A percentile compares a stretch with the other conserved stretches of the same genome.
Conservation (phyloP, 2,888 invertebrate species). For the Hedya salicella region DNA sequence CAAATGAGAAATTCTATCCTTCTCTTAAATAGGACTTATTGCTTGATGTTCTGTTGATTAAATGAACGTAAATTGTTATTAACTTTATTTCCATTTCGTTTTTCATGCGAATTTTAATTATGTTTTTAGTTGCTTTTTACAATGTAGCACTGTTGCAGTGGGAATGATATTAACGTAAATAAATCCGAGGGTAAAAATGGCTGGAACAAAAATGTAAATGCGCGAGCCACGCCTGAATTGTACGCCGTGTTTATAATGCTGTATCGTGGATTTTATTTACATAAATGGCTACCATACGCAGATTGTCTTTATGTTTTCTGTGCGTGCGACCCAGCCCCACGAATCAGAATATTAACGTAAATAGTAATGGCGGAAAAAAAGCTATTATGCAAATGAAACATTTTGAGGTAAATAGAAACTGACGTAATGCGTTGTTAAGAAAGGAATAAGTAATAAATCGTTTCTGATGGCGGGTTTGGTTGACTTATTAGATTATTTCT, state of each 20-base stretch:
- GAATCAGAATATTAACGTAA: constrained; percentile 84
- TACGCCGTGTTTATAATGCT: constrained; percentile 75
- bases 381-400: constrained; percentile 85
- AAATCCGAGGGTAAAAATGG: constrained; percentile 64
- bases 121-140: constrained; percentile 33
- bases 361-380: constrained; percentile 82
- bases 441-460: constrained; percentile 74
- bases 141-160: constrained; percentile 26
- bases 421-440: constrained; percentile 78
- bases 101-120: constrained; percentile 66
- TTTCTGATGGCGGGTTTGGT: constrained; percentile 64
- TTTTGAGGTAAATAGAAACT: constrained; percentile 83
- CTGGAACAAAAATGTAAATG: constrained; percentile 74
- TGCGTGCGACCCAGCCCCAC: constrained; percentile 81
- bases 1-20: constrained; percentile 83
- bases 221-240: constrained; percentile 70
- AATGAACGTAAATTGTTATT: constrained; percentile 72
- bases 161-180: constrained; percentile 55
- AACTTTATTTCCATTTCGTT: constrained; percentile 60
- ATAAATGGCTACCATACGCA: constrained; percentile 81
- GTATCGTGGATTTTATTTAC: constrained; percentile 82
- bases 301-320: constrained; percentile 83
- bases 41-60: constrained; percentile 83
- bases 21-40: constrained; percentile 79
- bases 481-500: constrained; percentile 66